Base-by-base conservation (phyloP, 2,888 invertebrate species). In the Branchipolynoe longqiensis region DNA sequence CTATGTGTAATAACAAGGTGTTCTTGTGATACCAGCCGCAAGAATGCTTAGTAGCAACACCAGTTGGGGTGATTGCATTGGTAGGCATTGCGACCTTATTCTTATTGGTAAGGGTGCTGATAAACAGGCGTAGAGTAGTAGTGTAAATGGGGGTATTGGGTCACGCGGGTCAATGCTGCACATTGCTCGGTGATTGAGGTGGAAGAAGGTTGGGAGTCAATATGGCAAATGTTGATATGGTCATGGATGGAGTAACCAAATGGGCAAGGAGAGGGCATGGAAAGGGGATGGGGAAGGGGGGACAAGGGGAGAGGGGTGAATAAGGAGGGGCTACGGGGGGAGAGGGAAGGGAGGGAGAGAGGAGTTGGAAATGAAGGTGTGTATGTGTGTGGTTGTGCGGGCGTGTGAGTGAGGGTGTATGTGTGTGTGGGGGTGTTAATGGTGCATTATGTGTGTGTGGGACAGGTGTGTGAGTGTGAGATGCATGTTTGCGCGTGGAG, bases 381-480 rank as follows among this genome's bases (percentile, higher is more conserved):
- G 69, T 69, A 31, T 4, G 64, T 25, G 38, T 62, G 38, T 69
- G 36, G 69, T 69, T 12, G 69, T 36, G 38, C 14, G 18, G 69
- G 18, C 18, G 33, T 8, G 36, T 14, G 62, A 31, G 12, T 36
- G 22, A 36, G 33, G 28, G 33, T 12, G 28, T 31, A 22, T 36
- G 69, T 36, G 38, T n/a, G 38, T 69, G 69, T 33, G 69, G 12
- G 33, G 25, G 14, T 62, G 62, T 4, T n/a, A 25, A 4, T 48
- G 12, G 14, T 62, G 62, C 3, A 4, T 3, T 8, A 22, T 25
- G 33, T 31, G 64, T 64, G 33, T 64, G 64, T 31, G 64, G 28
- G 28, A 58, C 12, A 33, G 28, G 33, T 64, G 6, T 4, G 64
- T 3, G 22, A 64, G 28, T 64, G 64, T 31, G 64, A 8, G 12